Evolutionary conservation across 2,113 vertebrate genomes (phyloP).

Genomic region (Solea solea): DNA sequence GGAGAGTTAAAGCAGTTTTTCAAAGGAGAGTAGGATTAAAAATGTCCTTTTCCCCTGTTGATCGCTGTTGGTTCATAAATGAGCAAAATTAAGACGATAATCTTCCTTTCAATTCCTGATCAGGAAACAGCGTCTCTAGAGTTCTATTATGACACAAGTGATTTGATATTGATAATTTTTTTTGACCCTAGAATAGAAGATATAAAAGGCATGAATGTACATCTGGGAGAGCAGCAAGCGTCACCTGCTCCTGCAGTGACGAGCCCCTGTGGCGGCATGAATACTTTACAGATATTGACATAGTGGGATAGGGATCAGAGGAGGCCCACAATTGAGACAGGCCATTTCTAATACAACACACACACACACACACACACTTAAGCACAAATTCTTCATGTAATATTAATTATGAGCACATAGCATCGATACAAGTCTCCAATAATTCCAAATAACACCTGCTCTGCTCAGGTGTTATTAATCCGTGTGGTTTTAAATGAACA

Average conservation of each 20-base stretch:
- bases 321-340: slow-evolving; percentile 19
- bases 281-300: slow-evolving; percentile 60
- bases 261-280: slow-evolving; percentile 34
- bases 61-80: no score
- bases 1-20: no score
- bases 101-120: no score
- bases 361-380: not conserved
- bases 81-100: no score
- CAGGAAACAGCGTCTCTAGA: no score
- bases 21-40: no score
- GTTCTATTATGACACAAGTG: no score
- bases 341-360: slow-evolving; percentile 18
- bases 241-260: slow-evolving; percentile 46
- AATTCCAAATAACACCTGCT: not conserved
- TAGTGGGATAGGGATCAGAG: slow-evolving; percentile 41
- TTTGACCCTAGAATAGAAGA: not conserved
- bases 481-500: slow-evolving; percentile 5
- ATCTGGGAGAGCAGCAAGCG: slow-evolving; percentile 9
- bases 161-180: no score
- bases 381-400: not conserved
- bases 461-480: not conserved
- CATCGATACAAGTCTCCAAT: not conserved
- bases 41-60: no score
- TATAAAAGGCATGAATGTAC: slow-evolving; percentile 4
- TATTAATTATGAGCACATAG: not conserved